Evolutionary conservation across 2,113 vertebrate genomes (phyloP).

Genomic region (Notechis scutatus): DNA sequence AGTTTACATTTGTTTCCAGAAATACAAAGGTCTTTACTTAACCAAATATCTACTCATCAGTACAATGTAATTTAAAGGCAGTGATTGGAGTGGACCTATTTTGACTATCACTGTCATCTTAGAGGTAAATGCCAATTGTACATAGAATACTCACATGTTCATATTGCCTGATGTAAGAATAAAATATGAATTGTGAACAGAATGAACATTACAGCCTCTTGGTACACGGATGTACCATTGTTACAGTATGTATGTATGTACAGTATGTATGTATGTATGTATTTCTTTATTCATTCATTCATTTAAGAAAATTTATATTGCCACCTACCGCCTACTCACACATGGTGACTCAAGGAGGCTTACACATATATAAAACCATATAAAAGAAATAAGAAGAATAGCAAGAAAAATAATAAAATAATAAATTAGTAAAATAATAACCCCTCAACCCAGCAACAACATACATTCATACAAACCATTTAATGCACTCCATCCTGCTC

Average conservation of each 20-base stretch:
- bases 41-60: background rate
- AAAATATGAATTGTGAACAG: conserved; percentile 8
- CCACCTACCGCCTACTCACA: too few relatives aligned
- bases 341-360: too few relatives aligned
- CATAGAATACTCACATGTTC: background rate
- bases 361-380: too few relatives aligned
- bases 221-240: conserved; percentile 20
- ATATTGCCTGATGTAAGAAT: background rate
- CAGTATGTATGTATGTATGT: too few relatives aligned
- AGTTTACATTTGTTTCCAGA: background rate
- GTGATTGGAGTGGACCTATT: background rate
- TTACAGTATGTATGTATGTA: background rate
- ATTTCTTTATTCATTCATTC: too few relatives aligned
- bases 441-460: too few relatives aligned
- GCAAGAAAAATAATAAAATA: too few relatives aligned
- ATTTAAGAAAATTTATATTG: too few relatives aligned
- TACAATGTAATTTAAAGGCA: background rate
- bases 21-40: background rate
- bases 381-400: too few relatives aligned
- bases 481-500: too few relatives aligned
- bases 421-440: too few relatives aligned
- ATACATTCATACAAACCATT: too few relatives aligned
- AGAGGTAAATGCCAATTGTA: background rate
- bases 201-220: conserved; percentile 35
- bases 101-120: background rate